Percentiles rank a stretch among this genome's conserved stretches.
Evolutionary conservation across 2,113 vertebrate genomes (phyloP).

Genomic region (Microcebus murinus): DNA sequence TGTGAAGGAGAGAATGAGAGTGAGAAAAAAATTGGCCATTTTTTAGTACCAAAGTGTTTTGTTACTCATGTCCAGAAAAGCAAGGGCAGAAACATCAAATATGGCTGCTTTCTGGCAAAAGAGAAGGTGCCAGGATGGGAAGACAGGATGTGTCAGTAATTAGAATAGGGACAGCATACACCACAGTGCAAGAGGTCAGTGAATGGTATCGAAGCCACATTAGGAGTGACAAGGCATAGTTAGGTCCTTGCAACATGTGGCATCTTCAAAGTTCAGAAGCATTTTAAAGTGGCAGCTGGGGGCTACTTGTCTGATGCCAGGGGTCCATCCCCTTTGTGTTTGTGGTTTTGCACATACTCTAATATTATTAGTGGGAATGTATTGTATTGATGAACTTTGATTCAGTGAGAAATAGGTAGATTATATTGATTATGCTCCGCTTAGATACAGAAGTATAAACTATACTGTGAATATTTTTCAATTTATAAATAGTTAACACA

Average conservation of each 20-base stretch:
- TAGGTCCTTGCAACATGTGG: fast-evolving
- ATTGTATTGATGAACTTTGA: background rate
- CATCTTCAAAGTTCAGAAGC: background rate
- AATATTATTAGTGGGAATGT: background rate
- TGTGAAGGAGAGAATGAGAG: background rate
- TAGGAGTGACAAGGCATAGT: background rate
- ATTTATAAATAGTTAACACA: conserved; percentile 35
- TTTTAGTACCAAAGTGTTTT: background rate
- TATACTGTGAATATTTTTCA: conserved; percentile 2
- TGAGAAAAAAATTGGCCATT: background rate
- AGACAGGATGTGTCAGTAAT: background rate
- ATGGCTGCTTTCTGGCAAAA: background rate
- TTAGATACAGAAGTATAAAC: background rate
- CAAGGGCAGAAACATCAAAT: background rate
- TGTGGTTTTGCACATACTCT: background rate
- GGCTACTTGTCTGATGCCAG: background rate
- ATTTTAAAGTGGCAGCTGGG: background rate
- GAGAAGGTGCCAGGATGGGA: background rate
- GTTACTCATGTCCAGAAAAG: background rate
- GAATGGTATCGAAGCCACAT: background rate
- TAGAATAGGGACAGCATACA: background rate
- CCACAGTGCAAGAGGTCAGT: background rate
- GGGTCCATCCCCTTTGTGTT: background rate
- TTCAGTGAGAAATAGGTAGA: background rate
- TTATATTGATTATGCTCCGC: background rate